A percentile compares a stretch with the other conserved stretches of the same genome.
These are phyloP conservation scores for Pygocentrus nattereri DNA, from an alignment of 2,797 vertebrate genomes.

Conservation along the genomic window DNA sequence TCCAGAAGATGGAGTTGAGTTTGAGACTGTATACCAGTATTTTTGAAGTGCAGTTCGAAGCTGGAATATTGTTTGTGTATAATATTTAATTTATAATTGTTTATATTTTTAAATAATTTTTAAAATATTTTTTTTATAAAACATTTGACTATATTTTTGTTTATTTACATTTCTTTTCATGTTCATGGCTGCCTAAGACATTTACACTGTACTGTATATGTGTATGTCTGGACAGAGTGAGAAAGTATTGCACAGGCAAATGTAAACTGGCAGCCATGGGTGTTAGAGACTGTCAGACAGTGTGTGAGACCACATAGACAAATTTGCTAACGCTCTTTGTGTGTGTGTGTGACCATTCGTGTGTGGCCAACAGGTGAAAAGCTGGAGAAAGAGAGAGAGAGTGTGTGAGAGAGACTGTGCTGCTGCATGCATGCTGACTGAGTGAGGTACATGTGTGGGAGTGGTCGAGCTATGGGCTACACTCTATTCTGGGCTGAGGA, in stretches of 20 bases:
- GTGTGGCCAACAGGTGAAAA: conserved; percentile 36
- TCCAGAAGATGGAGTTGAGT: too few species aligned
- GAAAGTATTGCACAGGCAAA: conserved; percentile 7
- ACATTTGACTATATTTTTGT: too few species aligned
- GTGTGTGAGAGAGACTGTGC: conserved; percentile 10
- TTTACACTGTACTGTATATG: neutral
- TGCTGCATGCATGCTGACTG: neutral
- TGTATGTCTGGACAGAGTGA: neutral
- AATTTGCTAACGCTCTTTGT: conserved; percentile 30
- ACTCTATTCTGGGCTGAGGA: conserved; percentile 50
- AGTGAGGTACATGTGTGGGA: conserved; percentile 18
- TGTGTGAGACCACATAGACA: neutral
- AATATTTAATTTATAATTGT: too few species aligned
- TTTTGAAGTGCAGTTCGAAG: too few species aligned
- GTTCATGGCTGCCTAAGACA: too few species aligned
- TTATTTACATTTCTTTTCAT: neutral
- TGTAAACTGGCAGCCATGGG: neutral
- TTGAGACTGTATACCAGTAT: too few species aligned
- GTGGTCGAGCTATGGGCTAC: conserved; percentile 21
- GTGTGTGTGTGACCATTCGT: conserved; percentile 27
- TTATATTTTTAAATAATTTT: too few species aligned
- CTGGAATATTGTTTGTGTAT: too few species aligned
- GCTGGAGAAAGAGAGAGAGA: conserved; percentile 5
- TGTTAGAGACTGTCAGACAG: neutral
- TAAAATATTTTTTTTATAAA: too few species aligned